phyloP scores from a whole-genome alignment of 2,888 invertebrate genomes.

The Sussaba pulchella region DNA sequence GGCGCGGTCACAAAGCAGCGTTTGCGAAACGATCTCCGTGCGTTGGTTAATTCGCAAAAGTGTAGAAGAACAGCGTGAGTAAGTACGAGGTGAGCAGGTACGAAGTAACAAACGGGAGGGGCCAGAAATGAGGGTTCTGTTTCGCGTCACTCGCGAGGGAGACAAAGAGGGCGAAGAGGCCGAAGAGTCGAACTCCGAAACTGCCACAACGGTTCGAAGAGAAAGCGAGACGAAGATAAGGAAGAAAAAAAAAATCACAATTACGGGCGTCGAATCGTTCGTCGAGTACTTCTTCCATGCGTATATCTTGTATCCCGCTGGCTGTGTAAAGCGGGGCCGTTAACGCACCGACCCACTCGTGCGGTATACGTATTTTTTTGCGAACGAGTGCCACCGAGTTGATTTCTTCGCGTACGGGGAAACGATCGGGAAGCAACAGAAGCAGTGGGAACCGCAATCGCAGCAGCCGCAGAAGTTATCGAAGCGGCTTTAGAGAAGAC shows the following conservation, averaged over 20 bases:
- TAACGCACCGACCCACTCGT: constrained; percentile 59
- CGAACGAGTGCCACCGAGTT: constrained; percentile 45
- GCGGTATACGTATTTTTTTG: constrained; percentile 53
- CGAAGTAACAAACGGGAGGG: constrained; percentile 29
- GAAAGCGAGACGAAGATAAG: constrained; percentile 25
- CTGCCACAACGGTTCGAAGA: constrained; percentile 18
- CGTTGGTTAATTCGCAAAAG: constrained; percentile 41
- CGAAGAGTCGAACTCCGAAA: background rate
- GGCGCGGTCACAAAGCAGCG: constrained; percentile 62
- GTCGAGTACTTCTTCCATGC: constrained; percentile 62
- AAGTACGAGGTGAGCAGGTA: constrained; percentile 18
- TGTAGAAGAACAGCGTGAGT: constrained; percentile 48
- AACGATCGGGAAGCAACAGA: constrained; percentile 40
- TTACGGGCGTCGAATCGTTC: constrained; percentile 68
- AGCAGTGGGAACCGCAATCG: background rate
- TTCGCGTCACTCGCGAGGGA: constrained; percentile 44
- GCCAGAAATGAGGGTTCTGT: constrained; percentile 34
- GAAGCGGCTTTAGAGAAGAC: too few species aligned
- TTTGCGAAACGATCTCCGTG: constrained; percentile 18
- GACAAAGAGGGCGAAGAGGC: constrained; percentile 2
- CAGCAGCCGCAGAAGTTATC: too few species aligned
- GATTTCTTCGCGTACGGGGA: constrained; percentile 50
- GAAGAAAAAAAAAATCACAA: constrained; percentile 63
- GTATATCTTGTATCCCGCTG: constrained; percentile 59
- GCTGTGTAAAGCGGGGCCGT: constrained; percentile 60